A percentile compares a stretch with the other conserved stretches of the same genome.
Evolutionary conservation across 1,140 invertebrate species (phyloP).

Genomic region (Eupeodes corollae): DNA sequence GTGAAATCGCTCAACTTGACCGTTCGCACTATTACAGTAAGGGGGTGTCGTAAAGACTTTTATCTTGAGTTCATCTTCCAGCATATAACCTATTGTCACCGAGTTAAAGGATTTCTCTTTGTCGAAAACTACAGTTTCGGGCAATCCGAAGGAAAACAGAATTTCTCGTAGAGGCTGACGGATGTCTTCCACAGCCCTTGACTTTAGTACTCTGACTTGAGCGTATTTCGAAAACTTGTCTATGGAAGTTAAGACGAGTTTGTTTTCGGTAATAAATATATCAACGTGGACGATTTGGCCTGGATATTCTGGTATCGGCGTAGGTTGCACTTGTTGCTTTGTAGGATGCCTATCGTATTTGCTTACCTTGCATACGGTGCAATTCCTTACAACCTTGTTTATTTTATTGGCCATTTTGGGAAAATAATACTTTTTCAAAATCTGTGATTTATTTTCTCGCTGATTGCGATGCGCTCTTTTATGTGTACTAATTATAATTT

Average conservation of each 20-base stretch:
- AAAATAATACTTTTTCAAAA: conserved; percentile 7
- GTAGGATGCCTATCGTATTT: too few species aligned
- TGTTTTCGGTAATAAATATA: conserved; percentile 5
- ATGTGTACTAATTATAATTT: conserved; percentile 4
- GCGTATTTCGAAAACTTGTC: too few species aligned
- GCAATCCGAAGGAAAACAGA: conserved; percentile 5
- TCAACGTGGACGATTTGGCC: conserved; percentile 6
- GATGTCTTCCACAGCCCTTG: conserved; percentile 5
- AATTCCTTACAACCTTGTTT: conserved; percentile 3
- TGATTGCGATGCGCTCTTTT: conserved; percentile 3
- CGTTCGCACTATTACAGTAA: background rate
- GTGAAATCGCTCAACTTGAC: background rate
- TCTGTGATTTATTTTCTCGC: conserved; percentile 5
- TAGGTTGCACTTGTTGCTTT: background rate
- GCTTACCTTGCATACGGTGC: conserved; percentile 5
- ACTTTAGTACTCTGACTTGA: conserved; percentile 1
- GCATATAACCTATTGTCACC: conserved; percentile 1
- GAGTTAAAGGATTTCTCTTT: conserved; percentile 9
- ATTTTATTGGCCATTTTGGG: conserved; percentile 6
- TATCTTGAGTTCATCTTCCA: background rate
- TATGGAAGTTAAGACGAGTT: too few species aligned
- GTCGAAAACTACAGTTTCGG: conserved; percentile 5
- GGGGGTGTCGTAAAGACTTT: too few species aligned
- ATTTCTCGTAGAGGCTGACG: conserved; percentile 4
- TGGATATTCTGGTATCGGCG: conserved; percentile 5